Base-by-base conservation (phyloP, 2,113 vertebrate species). In the Lanius ludovicianus region DNA sequence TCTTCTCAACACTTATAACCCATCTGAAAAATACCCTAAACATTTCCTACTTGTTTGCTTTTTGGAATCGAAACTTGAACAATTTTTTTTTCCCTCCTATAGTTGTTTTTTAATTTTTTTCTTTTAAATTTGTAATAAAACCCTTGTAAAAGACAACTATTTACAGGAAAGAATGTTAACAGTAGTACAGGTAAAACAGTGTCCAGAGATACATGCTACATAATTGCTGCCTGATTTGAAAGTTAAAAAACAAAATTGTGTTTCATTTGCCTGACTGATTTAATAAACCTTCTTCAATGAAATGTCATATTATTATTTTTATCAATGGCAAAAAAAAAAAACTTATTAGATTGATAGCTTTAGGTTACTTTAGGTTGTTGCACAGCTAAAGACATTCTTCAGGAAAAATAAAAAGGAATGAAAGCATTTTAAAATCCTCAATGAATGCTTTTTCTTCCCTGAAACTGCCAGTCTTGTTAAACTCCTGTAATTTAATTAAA, bases 401-500 rank as follows among this genome's bases (percentile, higher is more conserved):
- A 70, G 9, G 47, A 13, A 14, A 31, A 74, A 49, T 64, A 46
- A 87, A 55, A 47, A 42, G 8, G 22, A 87, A 89, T 81, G 39
- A 78, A 81, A 87, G 8, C 8, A 44, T 63, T 92, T 94, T 33
- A 68, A 92, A 92, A 85, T 19, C 7, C 41, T 90, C 28, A 10
- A 70, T 62, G 2, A 65, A n/a, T 37, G 6, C 6, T 83, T 94
- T 91, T 24, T 49, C 49, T 86, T 91, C 60, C 42, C 18, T 25
- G 56, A 91, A 96, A 69, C 23, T 90, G 8, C 30, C 62, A 87
- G 69, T 84, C 55, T 92, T 81, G 92, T 76, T 90, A 91, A 90
- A 57, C 82, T 59, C 30, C 49, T 50, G 53, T 89, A 78, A 73
- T 91, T 84, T 76, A 95, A 95, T 95, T 96, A 93, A 82, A 96